Conservation (phyloP, 1,140 invertebrate genomes). For the Psilanteris sp. region DNA sequence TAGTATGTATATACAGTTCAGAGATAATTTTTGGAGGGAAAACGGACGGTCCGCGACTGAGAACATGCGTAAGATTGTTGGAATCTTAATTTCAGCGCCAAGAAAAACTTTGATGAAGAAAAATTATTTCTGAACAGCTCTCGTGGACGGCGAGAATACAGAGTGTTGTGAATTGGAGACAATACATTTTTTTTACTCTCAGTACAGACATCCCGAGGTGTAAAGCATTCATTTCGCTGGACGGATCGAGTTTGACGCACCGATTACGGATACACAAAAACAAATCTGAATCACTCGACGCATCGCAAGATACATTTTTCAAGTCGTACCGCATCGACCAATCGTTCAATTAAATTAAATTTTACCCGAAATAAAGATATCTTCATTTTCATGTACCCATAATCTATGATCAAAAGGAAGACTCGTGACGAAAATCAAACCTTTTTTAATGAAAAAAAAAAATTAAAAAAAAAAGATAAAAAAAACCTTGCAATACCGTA, state of each 20-base stretch:
- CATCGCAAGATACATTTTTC: background rate
- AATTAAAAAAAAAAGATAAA: too few relatives aligned
- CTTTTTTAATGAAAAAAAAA: constrained; percentile 1
- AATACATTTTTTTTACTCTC: too few relatives aligned
- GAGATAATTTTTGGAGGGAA: constrained; percentile 36
- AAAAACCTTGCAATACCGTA: too few relatives aligned
- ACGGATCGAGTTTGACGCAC: constrained; percentile 12
- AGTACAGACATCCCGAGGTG: constrained; percentile 22
- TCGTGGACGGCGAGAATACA: too few relatives aligned
- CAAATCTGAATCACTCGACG: constrained; percentile 9
- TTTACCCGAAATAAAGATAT: background rate
- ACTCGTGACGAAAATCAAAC: background rate
- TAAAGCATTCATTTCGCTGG: constrained; percentile 12
- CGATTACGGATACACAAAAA: constrained; percentile 28
- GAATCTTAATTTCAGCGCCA: too few relatives aligned
- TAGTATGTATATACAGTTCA: constrained; percentile 46
- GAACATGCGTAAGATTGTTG: too few relatives aligned
- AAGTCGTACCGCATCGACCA: constrained; percentile 29
- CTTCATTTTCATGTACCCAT: constrained; percentile 31
- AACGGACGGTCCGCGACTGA: constrained; percentile 19
- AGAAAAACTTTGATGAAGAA: too few relatives aligned
- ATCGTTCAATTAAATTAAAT: constrained; percentile 4
- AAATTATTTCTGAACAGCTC: too few relatives aligned
- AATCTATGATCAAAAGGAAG: background rate
- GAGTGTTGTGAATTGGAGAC: too few relatives aligned